Percentiles rank a stretch among this genome's conserved stretches.
These are phyloP conservation scores for Platygyra sinensis DNA, from an alignment of 64 coral and sea anemone genomes.

Conservation along the genomic window DNA sequence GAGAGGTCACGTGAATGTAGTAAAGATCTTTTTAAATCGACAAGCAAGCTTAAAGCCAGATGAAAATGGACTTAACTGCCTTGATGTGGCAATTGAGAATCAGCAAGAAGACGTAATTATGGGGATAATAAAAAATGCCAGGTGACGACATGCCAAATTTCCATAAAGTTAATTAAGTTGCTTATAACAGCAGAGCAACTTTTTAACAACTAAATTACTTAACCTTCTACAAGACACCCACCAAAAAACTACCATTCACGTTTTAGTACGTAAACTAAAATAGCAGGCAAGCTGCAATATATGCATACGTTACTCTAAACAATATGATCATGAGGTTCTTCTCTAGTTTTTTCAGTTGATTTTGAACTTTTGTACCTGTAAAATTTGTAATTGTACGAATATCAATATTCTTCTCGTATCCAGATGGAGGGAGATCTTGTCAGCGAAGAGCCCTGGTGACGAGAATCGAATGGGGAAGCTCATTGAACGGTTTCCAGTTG, in stretches of 20 bases:
- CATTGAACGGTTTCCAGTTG: slow-evolving; percentile 68
- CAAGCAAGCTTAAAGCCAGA: slow-evolving; percentile 45
- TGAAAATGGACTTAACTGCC: slow-evolving; percentile 51
- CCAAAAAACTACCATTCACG: too few species aligned
- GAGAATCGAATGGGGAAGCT: slow-evolving; percentile 75
- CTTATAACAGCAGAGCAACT: background rate
- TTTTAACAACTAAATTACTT: too few species aligned
- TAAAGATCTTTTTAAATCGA: slow-evolving; percentile 66
- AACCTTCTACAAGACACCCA: too few species aligned
- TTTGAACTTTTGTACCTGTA: background rate
- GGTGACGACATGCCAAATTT: background rate
- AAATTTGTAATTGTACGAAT: background rate
- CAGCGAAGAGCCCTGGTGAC: slow-evolving; percentile 30
- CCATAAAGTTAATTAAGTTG: background rate
- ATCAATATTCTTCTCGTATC: background rate
- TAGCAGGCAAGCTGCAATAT: too few species aligned
- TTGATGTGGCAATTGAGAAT: slow-evolving; percentile 68
- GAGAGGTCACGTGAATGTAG: slow-evolving; percentile 41
- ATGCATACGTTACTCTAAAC: too few species aligned
- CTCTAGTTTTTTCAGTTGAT: too few species aligned
- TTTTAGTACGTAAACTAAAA: too few species aligned
- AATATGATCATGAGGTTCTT: too few species aligned
- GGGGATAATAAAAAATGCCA: slow-evolving; percentile 66
- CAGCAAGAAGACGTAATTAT: slow-evolving; percentile 60
- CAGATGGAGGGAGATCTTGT: slow-evolving; percentile 45